A percentile compares a stretch with the other conserved stretches of the same genome.
phyloP scores from a whole-genome alignment of 2,113 vertebrate genomes.

The Sebastes schlegelii region DNA sequence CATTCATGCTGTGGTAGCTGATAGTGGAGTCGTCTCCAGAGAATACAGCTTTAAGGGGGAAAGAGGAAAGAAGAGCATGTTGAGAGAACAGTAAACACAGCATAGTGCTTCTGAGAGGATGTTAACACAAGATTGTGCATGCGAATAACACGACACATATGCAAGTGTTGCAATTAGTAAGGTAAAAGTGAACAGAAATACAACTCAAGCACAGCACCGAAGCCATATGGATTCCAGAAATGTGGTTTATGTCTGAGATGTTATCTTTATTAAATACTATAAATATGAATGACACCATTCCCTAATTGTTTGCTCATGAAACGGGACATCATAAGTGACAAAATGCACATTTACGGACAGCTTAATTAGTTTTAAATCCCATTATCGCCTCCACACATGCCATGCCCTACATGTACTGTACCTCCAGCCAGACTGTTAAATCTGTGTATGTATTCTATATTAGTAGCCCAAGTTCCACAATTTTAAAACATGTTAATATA shows the following conservation, averaged over 20 bases:
- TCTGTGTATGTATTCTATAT: constrained; percentile 19
- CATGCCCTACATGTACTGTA: constrained; percentile 16
- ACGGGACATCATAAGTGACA: constrained; percentile 2
- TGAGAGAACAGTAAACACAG: constrained; percentile 36
- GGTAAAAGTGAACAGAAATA: constrained; percentile 20
- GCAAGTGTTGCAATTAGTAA: constrained; percentile 25
- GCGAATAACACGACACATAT: background rate
- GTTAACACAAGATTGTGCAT: background rate
- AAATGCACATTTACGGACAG: constrained; percentile 21
- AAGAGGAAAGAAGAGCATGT: constrained; percentile 12
- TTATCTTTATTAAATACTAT: constrained; percentile 18
- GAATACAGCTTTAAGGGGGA: constrained; percentile 19
- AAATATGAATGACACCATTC: background rate
- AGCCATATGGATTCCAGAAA: constrained; percentile 22
- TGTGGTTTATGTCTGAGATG: background rate
- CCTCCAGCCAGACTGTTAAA: constrained; percentile 10
- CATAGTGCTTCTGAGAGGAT: constrained; percentile 16
- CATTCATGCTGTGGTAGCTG: constrained; percentile 54
- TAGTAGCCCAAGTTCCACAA: constrained; percentile 3
- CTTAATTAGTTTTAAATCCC: constrained; percentile 48
- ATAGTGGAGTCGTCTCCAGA: constrained; percentile 38
- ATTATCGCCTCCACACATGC: constrained; percentile 20
- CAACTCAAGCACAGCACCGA: background rate
- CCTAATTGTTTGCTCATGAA: background rate
- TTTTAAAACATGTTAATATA: constrained; percentile 51